Conservation (phyloP, 1,140 invertebrate species). For the Euura lappo region DNA sequence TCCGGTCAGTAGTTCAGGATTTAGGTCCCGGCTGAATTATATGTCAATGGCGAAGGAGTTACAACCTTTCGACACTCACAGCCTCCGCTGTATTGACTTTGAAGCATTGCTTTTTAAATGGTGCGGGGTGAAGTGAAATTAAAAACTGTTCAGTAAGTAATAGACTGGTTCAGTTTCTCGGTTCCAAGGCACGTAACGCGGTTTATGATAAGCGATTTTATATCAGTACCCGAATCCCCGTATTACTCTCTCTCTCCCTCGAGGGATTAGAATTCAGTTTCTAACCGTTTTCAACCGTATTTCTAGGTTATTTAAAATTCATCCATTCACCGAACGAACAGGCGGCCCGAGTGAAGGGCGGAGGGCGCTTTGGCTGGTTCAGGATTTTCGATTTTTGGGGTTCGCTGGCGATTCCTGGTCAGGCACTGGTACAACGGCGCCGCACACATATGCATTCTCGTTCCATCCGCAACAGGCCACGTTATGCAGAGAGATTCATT, state of each 20-base stretch:
- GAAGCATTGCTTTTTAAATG: conserved; percentile 2
- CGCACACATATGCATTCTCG: not conserved
- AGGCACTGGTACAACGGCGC: not conserved
- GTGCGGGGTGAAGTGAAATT: not conserved
- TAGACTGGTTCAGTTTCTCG: too few relatives aligned
- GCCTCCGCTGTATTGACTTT: not conserved
- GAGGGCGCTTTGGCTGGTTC: not conserved
- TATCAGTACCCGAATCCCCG: too few relatives aligned
- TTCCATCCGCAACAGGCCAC: not conserved
- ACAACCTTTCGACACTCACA: not conserved
- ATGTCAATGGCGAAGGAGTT: not conserved
- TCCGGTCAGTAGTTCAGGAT: not conserved
- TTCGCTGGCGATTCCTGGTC: not conserved
- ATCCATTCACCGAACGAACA: not conserved
- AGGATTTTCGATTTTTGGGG: not conserved
- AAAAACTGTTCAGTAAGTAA: too few relatives aligned
- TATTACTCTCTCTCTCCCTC: too few relatives aligned
- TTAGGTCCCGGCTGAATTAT: conserved; percentile 2
- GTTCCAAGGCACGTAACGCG: too few relatives aligned
- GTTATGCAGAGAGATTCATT: conserved; percentile 7
- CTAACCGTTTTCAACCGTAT: not conserved
- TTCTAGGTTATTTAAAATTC: not conserved
- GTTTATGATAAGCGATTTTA: too few relatives aligned
- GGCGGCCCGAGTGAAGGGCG: not conserved
- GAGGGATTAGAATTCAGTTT: not conserved